Conservation (phyloP, 2,797 vertebrate genomes). For the Neopelma chrysocephalum region DNA sequence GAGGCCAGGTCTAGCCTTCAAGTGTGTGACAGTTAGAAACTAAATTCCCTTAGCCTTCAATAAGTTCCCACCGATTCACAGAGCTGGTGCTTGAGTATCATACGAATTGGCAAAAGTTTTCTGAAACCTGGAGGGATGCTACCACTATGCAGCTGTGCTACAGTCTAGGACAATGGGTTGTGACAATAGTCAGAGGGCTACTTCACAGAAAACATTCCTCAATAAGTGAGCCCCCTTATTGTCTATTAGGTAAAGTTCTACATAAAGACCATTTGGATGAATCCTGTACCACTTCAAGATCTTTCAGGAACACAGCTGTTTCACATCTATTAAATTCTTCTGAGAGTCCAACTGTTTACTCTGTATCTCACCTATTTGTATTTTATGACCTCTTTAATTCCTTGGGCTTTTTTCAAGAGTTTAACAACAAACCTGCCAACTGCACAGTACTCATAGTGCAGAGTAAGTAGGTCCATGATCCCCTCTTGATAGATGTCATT, state of each 20-base stretch:
- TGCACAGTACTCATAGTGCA: not conserved
- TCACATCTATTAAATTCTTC: not conserved
- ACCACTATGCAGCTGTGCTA: not conserved
- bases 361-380: not conserved
- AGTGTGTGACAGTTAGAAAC: not conserved
- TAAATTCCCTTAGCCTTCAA: not conserved
- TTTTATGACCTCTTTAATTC: not conserved
- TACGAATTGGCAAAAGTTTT: not conserved
- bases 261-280: not conserved
- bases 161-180: not conserved
- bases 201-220: not conserved
- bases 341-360: not conserved
- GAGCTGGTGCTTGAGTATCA: not conserved
- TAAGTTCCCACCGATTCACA: not conserved
- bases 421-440: not conserved
- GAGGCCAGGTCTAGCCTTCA: not conserved
- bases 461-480: not conserved
- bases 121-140: not conserved
- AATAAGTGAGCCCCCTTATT: not conserved
- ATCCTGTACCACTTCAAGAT: not conserved
- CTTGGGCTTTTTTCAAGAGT: not conserved
- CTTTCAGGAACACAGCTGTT: not conserved
- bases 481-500: not conserved
- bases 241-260: not conserved
- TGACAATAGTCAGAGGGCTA: not conserved